Conservation (phyloP, 2,888 invertebrate genomes). For the Julus scandinavius region DNA sequence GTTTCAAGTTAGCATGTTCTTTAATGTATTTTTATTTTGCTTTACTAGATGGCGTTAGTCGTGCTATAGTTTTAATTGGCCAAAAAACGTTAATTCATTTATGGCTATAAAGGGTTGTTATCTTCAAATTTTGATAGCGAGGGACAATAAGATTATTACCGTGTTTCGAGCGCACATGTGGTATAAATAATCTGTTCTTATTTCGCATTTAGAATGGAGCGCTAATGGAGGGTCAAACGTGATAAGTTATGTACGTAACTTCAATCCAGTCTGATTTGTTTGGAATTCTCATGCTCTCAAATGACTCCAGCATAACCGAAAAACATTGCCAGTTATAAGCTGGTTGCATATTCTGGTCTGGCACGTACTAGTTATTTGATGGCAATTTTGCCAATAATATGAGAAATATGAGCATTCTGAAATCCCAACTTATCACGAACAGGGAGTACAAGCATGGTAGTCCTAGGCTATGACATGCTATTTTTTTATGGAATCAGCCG, state of each 20-base stretch:
- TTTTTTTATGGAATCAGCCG: not conserved
- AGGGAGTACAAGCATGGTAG: not conserved
- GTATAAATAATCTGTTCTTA: not conserved
- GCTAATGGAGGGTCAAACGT: not conserved
- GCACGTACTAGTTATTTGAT: not conserved
- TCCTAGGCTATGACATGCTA: not conserved
- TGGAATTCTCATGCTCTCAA: not conserved
- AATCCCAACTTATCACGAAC: not conserved
- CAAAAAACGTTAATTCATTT: too few relatives aligned
- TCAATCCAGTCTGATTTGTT: not conserved
- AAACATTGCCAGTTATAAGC: not conserved
- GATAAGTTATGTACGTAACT: not conserved
- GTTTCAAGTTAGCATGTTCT: too few relatives aligned
- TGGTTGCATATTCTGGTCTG: not conserved
- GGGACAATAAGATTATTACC: not conserved
- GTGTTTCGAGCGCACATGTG: not conserved
- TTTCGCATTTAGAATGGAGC: not conserved
- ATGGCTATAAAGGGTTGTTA: too few relatives aligned
- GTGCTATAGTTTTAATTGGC: too few relatives aligned
- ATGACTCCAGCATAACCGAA: not conserved
- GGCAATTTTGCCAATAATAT: not conserved
- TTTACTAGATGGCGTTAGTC: too few relatives aligned
- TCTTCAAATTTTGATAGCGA: not conserved
- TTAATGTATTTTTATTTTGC: too few relatives aligned
- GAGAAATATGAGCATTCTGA: not conserved